Percentiles rank a stretch among this genome's conserved stretches.
Conservation (phyloP, 2,113 vertebrate species). For the Serilophus lunatus region DNA sequence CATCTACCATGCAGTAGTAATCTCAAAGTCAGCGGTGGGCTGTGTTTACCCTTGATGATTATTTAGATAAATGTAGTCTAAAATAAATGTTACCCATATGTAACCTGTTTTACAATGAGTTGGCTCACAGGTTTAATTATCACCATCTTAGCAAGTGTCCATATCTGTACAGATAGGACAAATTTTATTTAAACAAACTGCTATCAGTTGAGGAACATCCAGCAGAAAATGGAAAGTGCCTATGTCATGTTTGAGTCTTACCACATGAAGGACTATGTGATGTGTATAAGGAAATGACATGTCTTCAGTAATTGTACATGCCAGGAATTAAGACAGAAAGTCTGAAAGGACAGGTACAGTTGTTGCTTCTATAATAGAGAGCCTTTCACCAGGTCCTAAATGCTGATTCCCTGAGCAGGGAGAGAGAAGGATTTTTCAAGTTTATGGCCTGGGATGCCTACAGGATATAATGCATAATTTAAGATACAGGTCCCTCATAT, state of each 20-base stretch:
- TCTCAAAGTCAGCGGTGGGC: not conserved
- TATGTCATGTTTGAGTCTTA: not conserved
- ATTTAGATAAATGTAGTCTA: conserved; percentile 8
- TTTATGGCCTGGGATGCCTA: not conserved
- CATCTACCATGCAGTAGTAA: not conserved
- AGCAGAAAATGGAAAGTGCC: not conserved
- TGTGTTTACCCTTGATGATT: conserved; percentile 16
- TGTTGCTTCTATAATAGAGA: not conserved
- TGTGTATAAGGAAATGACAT: not conserved
- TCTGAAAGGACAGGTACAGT: not conserved
- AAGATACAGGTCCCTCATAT: not conserved
- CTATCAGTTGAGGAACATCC: not conserved
- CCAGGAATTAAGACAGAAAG: not conserved
- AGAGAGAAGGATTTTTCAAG: not conserved
- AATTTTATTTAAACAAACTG: not conserved
- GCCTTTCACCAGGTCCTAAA: not conserved
- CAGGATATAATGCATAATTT: not conserved
- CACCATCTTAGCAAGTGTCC: not conserved
- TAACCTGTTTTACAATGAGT: not conserved
- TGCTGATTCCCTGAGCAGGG: not conserved
- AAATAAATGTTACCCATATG: conserved; percentile 25
- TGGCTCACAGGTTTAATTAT: not conserved
- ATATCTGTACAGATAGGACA: not conserved
- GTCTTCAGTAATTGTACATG: not conserved
- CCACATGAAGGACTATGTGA: not conserved